Evolutionary conservation across 2,797 vertebrate species (phyloP), one percentile per base, ranked within the genome.

Genomic region (Anomalospiza imberbis): DNA sequence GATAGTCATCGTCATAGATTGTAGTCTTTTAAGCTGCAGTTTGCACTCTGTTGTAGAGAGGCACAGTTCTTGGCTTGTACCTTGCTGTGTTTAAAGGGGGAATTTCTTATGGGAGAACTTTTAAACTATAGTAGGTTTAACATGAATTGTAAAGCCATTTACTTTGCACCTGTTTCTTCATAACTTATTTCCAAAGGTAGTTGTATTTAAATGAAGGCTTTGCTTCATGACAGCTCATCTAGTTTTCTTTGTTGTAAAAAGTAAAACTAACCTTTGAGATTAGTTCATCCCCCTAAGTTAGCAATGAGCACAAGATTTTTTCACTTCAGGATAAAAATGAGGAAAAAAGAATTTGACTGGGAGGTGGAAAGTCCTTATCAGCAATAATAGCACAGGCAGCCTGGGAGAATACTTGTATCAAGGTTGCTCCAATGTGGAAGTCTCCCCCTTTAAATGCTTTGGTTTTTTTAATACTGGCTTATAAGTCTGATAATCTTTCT

Each of bases 151-250:
- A 93, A 97, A 96, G 93, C 95, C 93, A 94, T 97, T 96, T 93
- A 94, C 94, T 97, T 95, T 97, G 97, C 96, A 96, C 97, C 95
- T 97, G 83, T 97, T 94, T 96, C 91, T 96, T 97, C 91, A 95
- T 94, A 96, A 96, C 92, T 97, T 93, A 96, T 96, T 97, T 97
- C 96, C 94, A 96, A 96, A 97, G 94, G 94, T 96, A 96, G 93
- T 82, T 91, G 80, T 96, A 89, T 95, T 97, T 97, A 96, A 97
- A 83, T 95, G 93, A 96, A 96, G 95, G 88, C 80, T 82, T 96
- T 95, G 94, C 91, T 96, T 94, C 78, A 85, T 96, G 92, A 94
- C 93, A 94, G 86, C 77, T 96, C 93, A 90, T 94, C 74, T 95
- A 91, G 94, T 94, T 96, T 92, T 95, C 89, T 93, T 94, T 83